These are phyloP conservation scores for Halictus quadricinctus DNA, from an alignment of 2,888 invertebrate species.

Conservation along the genomic window DNA sequence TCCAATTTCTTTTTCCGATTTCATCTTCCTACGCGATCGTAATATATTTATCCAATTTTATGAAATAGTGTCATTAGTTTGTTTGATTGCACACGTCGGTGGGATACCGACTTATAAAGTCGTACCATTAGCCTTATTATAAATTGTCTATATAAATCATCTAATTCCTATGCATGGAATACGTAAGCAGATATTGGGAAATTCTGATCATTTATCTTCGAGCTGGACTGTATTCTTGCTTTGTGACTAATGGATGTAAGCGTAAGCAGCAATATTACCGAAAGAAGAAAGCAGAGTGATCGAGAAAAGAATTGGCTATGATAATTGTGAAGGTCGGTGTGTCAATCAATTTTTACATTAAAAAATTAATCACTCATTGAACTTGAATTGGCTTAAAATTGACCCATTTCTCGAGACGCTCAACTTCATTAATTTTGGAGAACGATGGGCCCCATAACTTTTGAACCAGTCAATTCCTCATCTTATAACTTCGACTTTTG, in stretches of 20 bases:
- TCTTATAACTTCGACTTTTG: too few species aligned
- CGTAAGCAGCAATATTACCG: background rate
- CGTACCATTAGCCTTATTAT: background rate
- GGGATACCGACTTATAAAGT: background rate
- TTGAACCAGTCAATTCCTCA: too few species aligned
- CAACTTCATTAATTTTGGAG: too few species aligned
- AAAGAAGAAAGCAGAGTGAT: background rate
- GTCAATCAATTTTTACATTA: background rate
- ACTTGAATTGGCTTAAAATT: background rate
- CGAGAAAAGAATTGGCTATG: background rate
- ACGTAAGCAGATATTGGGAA: slow-evolving; percentile 3
- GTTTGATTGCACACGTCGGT: background rate
- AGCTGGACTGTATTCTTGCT: slow-evolving; percentile 1
- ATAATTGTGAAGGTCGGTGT: too few species aligned
- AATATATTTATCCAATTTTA: background rate
- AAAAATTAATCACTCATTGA: background rate
- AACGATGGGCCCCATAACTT: too few species aligned
- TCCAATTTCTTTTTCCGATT: background rate
- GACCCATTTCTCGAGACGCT: background rate
- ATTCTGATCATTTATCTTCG: slow-evolving; percentile 11
- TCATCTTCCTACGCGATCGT: background rate
- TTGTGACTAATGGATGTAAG: slow-evolving; percentile 1
- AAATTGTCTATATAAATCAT: background rate
- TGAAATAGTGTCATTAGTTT: background rate
- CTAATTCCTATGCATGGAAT: slow-evolving; percentile 16